Percentiles rank a stretch among this genome's conserved stretches.
Conservation (phyloP, 2,113 vertebrate genomes). For the Ageneiosus marmoratus region DNA sequence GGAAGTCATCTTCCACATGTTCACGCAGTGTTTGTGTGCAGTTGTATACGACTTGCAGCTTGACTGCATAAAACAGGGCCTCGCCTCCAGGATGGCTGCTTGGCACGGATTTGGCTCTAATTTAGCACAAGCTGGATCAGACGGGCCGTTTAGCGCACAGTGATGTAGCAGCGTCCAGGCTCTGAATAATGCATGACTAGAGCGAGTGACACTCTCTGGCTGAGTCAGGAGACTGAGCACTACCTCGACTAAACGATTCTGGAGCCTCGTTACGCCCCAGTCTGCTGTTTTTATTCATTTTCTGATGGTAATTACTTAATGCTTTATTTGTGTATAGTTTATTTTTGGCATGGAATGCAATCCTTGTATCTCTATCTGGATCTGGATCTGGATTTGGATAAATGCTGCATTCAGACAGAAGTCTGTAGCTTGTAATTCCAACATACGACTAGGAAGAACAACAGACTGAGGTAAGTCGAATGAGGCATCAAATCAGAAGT, state of each 20-base stretch:
- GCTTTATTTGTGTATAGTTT: background rate
- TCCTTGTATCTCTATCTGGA: background rate
- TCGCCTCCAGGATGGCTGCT: slow-evolving; percentile 19
- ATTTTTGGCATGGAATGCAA: background rate
- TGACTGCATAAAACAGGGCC: background rate
- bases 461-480: no score
- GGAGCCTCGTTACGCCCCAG: background rate
- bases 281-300: background rate
- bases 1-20: background rate
- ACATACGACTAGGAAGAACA: background rate
- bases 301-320: background rate
- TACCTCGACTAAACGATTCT: background rate
- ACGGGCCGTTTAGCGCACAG: slow-evolving; percentile 31
- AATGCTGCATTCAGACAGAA: background rate
- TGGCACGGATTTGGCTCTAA: slow-evolving; percentile 29
- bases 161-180: slow-evolving; percentile 27
- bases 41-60: background rate
- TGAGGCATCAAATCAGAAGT: background rate
- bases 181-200: slow-evolving; percentile 42
- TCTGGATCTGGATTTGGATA: background rate
- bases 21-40: background rate
- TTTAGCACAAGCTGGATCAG: slow-evolving; percentile 38
- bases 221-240: slow-evolving; percentile 43
- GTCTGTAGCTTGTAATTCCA: background rate
- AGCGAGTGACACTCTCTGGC: slow-evolving; percentile 27